A percentile compares a stretch with the other conserved stretches of the same genome.
These are phyloP conservation scores for Esox masquinongy DNA, from an alignment of 2,797 vertebrate genomes.

Conservation along the genomic window DNA sequence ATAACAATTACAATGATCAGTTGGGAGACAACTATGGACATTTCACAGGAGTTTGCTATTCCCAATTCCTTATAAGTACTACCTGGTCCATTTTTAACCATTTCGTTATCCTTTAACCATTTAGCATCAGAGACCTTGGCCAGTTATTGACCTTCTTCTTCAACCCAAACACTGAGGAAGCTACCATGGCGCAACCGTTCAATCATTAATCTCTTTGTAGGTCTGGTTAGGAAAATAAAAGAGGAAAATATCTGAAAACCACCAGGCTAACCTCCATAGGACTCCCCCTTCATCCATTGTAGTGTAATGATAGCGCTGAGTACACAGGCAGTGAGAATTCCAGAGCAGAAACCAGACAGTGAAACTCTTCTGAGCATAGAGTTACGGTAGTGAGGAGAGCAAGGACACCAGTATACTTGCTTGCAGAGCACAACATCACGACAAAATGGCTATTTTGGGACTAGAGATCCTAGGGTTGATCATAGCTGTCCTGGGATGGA, in stretches of 20 bases:
- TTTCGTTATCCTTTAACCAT: slow-evolving; percentile 73
- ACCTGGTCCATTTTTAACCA: slow-evolving; percentile 37
- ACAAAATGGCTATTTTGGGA: slow-evolving; percentile 77
- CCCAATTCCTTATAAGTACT: slow-evolving; percentile 49
- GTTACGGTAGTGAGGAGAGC: background rate
- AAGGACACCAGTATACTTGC: background rate
- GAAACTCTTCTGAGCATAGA: background rate
- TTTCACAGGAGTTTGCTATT: slow-evolving; percentile 6
- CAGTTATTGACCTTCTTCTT: slow-evolving; percentile 59
- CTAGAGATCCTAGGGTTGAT: slow-evolving; percentile 84
- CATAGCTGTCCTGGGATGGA: slow-evolving; percentile 84
- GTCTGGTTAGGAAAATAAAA: slow-evolving; percentile 34
- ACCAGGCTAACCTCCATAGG: slow-evolving; percentile 52
- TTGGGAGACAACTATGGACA: background rate
- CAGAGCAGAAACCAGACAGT: background rate
- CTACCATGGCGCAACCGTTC: slow-evolving; percentile 48
- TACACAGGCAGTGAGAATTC: background rate
- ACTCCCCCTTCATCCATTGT: slow-evolving; percentile 64
- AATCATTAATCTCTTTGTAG: slow-evolving; percentile 66
- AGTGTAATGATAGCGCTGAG: background rate
- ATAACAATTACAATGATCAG: background rate
- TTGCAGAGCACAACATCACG: background rate
- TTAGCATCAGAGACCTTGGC: slow-evolving; percentile 34
- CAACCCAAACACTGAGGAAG: slow-evolving; percentile 52
- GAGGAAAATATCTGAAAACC: slow-evolving; percentile 42